Conservation (phyloP, 2,797 vertebrate species). For the Dicrostonyx torquatus region DNA sequence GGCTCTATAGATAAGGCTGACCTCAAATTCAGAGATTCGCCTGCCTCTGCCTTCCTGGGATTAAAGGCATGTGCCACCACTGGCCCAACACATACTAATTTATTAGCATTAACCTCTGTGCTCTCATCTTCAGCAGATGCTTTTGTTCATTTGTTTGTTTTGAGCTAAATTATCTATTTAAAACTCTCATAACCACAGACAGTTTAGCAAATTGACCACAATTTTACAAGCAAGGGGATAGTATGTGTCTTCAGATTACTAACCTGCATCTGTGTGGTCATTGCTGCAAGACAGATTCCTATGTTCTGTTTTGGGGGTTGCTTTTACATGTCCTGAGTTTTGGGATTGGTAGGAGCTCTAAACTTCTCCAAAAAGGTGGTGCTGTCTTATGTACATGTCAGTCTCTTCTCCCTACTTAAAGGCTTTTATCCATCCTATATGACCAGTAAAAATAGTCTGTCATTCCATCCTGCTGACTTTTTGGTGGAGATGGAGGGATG, state of each 20-base stretch:
- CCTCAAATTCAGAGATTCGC: not conserved
- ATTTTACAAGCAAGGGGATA: not conserved
- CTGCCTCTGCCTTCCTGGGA: not conserved
- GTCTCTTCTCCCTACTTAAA: not conserved
- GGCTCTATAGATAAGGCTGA: not conserved
- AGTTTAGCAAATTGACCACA: not conserved
- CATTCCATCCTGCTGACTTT: not conserved
- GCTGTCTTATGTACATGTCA: not conserved
- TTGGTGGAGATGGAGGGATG: not conserved
- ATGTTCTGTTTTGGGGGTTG: not conserved
- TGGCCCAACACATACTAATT: not conserved
- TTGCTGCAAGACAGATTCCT: not conserved
- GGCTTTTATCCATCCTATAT: not conserved
- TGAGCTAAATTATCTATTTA: conserved; percentile 31
- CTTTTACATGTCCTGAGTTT: not conserved
- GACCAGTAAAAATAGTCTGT: not conserved
- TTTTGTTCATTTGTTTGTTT: conserved; percentile 40
- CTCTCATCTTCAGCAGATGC: not conserved
- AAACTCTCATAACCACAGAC: not conserved
- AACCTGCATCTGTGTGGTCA: not conserved
- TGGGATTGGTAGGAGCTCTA: not conserved
- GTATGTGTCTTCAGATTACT: not conserved
- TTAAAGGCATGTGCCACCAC: not conserved
- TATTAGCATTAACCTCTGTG: conserved; percentile 39
- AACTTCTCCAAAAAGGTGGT: not conserved